Evolutionary conservation across 2,888 invertebrate genomes (phyloP).

Genomic region (Balanococcus diminutus): DNA sequence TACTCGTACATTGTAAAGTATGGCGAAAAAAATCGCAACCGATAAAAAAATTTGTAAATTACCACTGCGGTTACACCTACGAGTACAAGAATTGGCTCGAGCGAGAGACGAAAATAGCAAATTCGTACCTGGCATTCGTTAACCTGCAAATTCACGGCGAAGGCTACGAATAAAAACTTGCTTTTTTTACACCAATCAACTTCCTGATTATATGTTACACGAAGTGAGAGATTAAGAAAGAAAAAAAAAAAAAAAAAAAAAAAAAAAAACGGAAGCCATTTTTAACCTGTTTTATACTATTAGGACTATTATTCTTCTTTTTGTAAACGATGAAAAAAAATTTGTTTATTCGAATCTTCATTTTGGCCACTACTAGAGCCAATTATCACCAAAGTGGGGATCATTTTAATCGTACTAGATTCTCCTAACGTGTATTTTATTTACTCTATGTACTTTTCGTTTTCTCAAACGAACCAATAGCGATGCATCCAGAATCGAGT

Average conservation of each 20-base stretch:
- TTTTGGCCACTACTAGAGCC: not conserved
- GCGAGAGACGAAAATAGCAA: slow-evolving; percentile 4
- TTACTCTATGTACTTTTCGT: too few relatives aligned
- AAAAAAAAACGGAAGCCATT: not conserved
- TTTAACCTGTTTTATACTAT: not conserved
- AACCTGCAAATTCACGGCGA: slow-evolving; percentile 12
- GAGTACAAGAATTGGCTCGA: not conserved
- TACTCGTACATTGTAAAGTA: not conserved
- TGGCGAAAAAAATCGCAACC: not conserved
- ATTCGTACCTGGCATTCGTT: not conserved
- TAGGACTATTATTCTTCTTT: not conserved
- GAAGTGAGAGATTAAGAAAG: not conserved
- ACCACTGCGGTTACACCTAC: too few relatives aligned
- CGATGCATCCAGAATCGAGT: not conserved
- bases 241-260: too few relatives aligned
- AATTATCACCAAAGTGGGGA: not conserved
- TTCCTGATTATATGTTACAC: not conserved
- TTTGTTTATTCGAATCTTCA: not conserved
- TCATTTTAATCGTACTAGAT: not conserved
- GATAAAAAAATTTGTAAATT: not conserved
- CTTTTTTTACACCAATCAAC: not conserved
- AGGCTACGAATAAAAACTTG: not conserved
- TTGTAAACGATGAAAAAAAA: not conserved
- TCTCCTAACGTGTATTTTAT: not conserved
- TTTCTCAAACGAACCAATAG: not conserved